phyloP scores from a whole-genome alignment of 2,113 vertebrate species.

The Protobothrops flavoviridis region DNA sequence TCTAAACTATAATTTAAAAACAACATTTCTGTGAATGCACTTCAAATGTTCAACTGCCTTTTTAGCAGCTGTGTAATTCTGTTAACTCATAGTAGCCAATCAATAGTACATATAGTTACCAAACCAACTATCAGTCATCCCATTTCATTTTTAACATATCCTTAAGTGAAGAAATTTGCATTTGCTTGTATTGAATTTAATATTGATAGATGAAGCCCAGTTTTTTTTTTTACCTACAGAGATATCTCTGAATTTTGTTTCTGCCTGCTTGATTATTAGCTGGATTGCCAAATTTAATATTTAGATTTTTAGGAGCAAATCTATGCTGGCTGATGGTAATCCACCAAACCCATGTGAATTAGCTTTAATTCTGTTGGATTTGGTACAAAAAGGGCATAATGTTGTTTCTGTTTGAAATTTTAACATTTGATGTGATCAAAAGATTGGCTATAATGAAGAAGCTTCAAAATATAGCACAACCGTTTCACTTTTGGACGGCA shows the following conservation, averaged over 20 bases:
- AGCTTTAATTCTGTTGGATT: background rate
- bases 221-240: background rate
- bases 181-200: background rate
- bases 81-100: background rate
- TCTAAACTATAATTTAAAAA: background rate
- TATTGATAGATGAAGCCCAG: no score
- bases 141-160: background rate
- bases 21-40: background rate
- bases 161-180: background rate
- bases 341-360: background rate
- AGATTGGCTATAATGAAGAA: background rate
- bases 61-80: background rate
- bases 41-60: background rate
- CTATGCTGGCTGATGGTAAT: background rate
- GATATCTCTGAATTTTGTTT: background rate
- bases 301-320: background rate
- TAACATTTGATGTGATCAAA: background rate
- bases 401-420: background rate
- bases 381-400: background rate
- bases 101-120: background rate
- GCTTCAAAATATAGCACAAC: background rate
- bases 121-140: background rate
- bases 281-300: background rate
- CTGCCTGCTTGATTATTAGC: background rate
- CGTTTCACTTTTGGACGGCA: background rate